phyloP scores from a whole-genome alignment of 2,888 invertebrate species.

The Lycophotia porphyrea region DNA sequence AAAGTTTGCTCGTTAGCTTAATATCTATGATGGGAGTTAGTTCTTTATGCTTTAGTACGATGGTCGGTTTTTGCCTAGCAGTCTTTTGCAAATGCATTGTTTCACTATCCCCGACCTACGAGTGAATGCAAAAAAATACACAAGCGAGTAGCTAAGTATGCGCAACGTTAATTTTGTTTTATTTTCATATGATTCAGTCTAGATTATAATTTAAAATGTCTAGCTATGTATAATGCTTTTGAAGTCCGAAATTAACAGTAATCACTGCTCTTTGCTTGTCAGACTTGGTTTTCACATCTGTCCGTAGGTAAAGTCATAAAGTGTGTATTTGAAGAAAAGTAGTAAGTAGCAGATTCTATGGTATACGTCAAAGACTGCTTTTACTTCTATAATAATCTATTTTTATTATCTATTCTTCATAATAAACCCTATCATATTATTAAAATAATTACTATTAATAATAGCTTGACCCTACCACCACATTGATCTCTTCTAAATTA shows the following conservation, averaged over 20 bases:
- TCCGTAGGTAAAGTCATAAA: too few species aligned
- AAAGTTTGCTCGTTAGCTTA: conserved; percentile 64
- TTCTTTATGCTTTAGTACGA: conserved; percentile 51
- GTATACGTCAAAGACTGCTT: background rate
- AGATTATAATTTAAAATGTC: conserved; percentile 55
- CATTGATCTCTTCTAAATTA: background rate
- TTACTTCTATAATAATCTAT: background rate
- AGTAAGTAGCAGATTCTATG: background rate
- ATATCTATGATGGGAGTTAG: conserved; percentile 47
- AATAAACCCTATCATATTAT: background rate
- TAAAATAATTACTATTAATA: too few species aligned
- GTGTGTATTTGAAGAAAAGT: conserved; percentile 5
- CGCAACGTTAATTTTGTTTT: conserved; percentile 60
- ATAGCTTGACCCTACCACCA: background rate
- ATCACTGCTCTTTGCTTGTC: conserved; percentile 37
- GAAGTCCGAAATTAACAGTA: conserved; percentile 42
- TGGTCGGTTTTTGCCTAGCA: conserved; percentile 62
- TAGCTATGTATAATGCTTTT: conserved; percentile 38
- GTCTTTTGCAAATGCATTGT: conserved; percentile 47
- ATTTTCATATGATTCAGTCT: conserved; percentile 54
- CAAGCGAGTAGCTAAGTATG: conserved; percentile 49
- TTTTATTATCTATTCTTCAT: background rate
- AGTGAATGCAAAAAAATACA: conserved; percentile 64
- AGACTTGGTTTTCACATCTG: conserved; percentile 31
- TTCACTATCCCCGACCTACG: conserved; percentile 65